Base-by-base conservation (phyloP, 2,113 vertebrate species). In the Uria aalge region DNA sequence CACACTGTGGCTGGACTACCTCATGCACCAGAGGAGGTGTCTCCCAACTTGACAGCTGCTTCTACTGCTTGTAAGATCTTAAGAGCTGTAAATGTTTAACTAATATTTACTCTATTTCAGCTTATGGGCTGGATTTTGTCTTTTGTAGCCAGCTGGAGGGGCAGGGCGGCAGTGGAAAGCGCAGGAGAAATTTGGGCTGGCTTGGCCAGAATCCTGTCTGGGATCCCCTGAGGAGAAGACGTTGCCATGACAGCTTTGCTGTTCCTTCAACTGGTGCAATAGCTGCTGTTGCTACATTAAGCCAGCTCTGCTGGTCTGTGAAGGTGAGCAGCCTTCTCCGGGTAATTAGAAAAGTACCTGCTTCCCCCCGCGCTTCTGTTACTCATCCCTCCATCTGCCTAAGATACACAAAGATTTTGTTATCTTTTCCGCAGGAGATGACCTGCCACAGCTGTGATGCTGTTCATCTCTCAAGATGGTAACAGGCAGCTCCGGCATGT, bases 241-340 rank as follows among this genome's bases (percentile, higher is more conserved):
- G 32, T 94, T 96, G 77, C 92, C 76, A 92, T 87, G 94, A 71
- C 88, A 94, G 92, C 83, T 92, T 64, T 87, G 62, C 80, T 94
- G 77, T 53, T 87, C 94, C 90, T 75, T 94, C 92, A 79, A 36
- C 48, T 87, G 84, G 80, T 89, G 57, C 90, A 80, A 67, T 43
- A 88, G 79, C 88, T 97, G 75, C 80, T 87, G 86, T 41, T 91
- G 76, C 60, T 59, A 55, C 64, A 86, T 63, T 86, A 77, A 86
- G 82, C 41, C 79, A 94, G 76, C 68, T 95, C 95, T 92, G 85
- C 72, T 91, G 88, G 90, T 80, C 85, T 97, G 91, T 95, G 92
- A 97, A 97, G 95, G 94, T 93, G 91, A 96, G 84, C 76, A 81
- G 80, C 34, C 43, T 81, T 66, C 57, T 73, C 63, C 0, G 4